phyloP scores from a whole-genome alignment of 2,888 invertebrate species.

The Ophion obscuratus region DNA sequence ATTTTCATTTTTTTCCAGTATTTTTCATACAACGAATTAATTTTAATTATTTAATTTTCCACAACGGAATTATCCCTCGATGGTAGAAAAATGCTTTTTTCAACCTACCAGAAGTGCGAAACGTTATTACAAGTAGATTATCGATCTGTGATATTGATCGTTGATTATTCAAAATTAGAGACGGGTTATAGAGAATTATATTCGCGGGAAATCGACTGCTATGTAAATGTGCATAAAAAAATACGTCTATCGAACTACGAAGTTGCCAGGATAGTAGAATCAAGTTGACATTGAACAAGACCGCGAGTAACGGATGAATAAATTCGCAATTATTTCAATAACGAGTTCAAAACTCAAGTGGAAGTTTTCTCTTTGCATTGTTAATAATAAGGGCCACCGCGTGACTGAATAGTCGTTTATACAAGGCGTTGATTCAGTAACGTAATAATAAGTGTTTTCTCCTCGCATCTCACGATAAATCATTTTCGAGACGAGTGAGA shows the following conservation, averaged over 20 bases:
- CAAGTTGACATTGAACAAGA: slow-evolving; percentile 48
- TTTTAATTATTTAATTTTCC: no score
- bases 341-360: slow-evolving; percentile 12
- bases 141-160: neutral
- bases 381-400: neutral
- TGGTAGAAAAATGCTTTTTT: no score
- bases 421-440: neutral
- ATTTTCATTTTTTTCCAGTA: no score
- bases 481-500: neutral
- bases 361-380: slow-evolving; percentile 5
- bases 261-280: slow-evolving; percentile 10
- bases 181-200: neutral
- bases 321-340: slow-evolving; percentile 39
- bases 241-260: slow-evolving; percentile 3
- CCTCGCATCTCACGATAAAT: neutral
- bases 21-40: no score
- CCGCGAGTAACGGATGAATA: slow-evolving; percentile 54
- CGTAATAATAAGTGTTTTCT: slow-evolving; percentile 21
- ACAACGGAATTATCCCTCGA: no score
- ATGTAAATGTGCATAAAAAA: slow-evolving; percentile 32
- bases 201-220: slow-evolving; percentile 16
- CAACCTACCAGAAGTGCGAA: no score
- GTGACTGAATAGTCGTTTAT: slow-evolving; percentile 33
- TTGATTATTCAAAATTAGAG: slow-evolving; percentile 48
- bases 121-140: no score